Evolutionary conservation across 1,140 invertebrate species (phyloP), one percentile per base, ranked within the genome.

Genomic region (Acromyrmex echinatior): DNA sequence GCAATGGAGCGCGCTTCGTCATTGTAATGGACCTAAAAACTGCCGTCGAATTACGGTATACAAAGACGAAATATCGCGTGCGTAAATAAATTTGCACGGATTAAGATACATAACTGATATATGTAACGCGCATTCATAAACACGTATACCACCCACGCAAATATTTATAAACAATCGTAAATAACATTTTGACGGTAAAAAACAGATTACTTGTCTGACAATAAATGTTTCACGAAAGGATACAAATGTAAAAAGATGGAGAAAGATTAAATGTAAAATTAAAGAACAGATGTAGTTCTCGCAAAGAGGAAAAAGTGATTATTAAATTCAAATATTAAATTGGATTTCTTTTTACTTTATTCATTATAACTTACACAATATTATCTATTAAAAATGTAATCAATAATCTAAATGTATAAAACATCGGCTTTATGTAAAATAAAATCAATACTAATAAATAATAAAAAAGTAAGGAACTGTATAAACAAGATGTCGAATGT

Each of bases 161-260:
- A 58, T 60, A 74, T 82, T 62, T 74, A 71, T 82, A 74, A 74
- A 74, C 80, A 82, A 62, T 71, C 39, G 45, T 49, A 73, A 73
- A 45, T 58, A 82, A 74, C 80, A 49, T 82, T 60, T 70, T 18
- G 1, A n/a, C 39, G 18, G 10, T 21, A 31, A 53, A 12, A 10
- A 79, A 63, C 14, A 10, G n/a, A 45, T 60, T 1, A 14, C 60
- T 7, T 9, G 7, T 79, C 5, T 65, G 28, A 2, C 4, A 28
- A 31, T 1, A n/a, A 12, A 49, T n/a, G 53, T 65, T 65, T 31
- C 14, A 16, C 56, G 35, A 14, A n/a, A 28, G 4, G 58, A 18
- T 14, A 6, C 16, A 28, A 78, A 49, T 3, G 21, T 28, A 6
- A 10, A 65, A 49, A 28, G 14, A 51, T 7, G 18, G 1, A 31